phyloP scores from a whole-genome alignment of 2,888 invertebrate genomes.

The Meiosimyza platycephala region DNA sequence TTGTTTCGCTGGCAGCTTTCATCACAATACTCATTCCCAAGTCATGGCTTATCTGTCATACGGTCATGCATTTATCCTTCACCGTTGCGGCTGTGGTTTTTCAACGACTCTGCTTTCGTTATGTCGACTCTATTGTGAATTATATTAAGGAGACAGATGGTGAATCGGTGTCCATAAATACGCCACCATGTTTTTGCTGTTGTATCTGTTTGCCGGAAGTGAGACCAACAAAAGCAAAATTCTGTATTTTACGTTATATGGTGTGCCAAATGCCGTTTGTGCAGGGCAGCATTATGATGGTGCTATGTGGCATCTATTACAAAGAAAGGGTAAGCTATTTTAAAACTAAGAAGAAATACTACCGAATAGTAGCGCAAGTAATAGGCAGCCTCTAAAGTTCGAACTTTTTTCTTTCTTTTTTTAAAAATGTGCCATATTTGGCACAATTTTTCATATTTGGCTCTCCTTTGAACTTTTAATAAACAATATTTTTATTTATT shows the following conservation, averaged over 20 bases:
- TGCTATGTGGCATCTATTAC: conserved; percentile 61
- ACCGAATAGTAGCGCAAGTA: no score
- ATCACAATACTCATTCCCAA: conserved; percentile 62
- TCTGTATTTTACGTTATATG: conserved; percentile 59
- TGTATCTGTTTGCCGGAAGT: conserved; percentile 59
- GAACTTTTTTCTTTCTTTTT: no score
- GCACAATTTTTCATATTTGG: no score
- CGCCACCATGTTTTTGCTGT: conserved; percentile 63
- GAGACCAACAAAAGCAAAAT: conserved; percentile 55
- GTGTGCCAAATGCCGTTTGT: conserved; percentile 64
- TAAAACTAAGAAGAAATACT: not conserved
- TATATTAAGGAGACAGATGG: conserved; percentile 65
- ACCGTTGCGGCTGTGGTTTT: conserved; percentile 60
- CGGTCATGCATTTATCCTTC: conserved; percentile 64
- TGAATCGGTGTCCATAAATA: conserved; percentile 59
- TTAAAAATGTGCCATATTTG: no score
- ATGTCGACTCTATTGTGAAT: conserved; percentile 62
- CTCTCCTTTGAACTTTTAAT: no score
- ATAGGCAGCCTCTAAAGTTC: no score
- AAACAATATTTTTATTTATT: not conserved
- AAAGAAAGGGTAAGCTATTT: conserved; percentile 48
- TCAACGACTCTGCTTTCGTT: conserved; percentile 63
- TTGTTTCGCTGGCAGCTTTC: conserved; percentile 60
- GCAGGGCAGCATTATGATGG: conserved; percentile 62
- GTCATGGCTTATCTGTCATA: conserved; percentile 62